Conservation (phyloP, 2,113 vertebrate species). For the Tinamus guttatus region DNA sequence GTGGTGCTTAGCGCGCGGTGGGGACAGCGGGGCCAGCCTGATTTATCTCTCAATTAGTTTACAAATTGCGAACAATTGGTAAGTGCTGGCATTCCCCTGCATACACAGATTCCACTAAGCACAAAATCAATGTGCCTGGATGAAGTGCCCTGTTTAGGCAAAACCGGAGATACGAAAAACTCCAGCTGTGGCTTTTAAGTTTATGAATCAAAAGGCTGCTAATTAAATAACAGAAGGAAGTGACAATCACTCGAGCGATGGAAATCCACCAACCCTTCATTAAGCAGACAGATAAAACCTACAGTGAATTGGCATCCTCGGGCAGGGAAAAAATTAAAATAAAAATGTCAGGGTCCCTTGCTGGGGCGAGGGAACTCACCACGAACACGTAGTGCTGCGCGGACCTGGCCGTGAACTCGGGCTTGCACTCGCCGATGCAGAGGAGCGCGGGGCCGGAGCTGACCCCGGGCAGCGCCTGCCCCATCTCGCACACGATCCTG, state of each 20-base stretch:
- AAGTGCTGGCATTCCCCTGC: conserved; percentile 48
- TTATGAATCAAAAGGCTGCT: conserved; percentile 11
- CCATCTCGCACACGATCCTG: conserved; percentile 98
- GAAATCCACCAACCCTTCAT: background rate
- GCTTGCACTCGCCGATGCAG: conserved; percentile 93
- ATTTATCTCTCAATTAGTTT: conserved; percentile 72
- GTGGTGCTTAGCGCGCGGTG: background rate
- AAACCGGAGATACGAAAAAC: background rate
- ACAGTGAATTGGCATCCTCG: background rate
- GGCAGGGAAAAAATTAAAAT: background rate
- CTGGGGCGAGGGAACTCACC: conserved; percentile 78
- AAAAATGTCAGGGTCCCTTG: background rate
- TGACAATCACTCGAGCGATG: background rate
- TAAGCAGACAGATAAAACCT: background rate
- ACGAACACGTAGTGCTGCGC: conserved; percentile 92
- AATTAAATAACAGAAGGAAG: conserved; percentile 3
- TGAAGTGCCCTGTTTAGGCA: conserved; percentile 37
- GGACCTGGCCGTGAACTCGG: conserved; percentile 92
- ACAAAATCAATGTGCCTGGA: conserved; percentile 66
- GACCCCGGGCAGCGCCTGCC: conserved; percentile 80
- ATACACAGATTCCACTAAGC: conserved; percentile 37
- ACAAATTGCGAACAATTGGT: conserved; percentile 60
- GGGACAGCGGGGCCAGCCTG: conserved; percentile 22
- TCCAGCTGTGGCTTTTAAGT: background rate
- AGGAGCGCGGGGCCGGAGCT: conserved; percentile 90